Evolutionary conservation across 2,888 invertebrate species (phyloP), one percentile per base, ranked within the genome.

Genomic region (Myopa tessellatipennis): DNA sequence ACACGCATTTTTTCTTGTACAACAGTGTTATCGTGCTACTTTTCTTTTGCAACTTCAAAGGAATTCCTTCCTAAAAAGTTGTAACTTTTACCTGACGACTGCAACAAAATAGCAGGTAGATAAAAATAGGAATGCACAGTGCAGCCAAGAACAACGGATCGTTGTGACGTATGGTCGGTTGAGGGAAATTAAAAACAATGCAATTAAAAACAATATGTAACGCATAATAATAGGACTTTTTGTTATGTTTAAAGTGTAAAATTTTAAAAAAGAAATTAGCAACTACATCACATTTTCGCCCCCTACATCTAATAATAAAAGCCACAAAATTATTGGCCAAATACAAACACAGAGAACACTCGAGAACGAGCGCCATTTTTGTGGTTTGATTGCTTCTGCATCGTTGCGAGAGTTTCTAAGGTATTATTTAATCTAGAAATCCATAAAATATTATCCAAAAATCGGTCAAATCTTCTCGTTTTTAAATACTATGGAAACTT

Each of bases 311-410:
- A 45, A 45, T 58, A 26, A n/a, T 12, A 16, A 61, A 50, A 50
- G 40, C 45, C 65, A 34, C 18, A n/a, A 58, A 71, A 45, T 40
- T 6, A 69, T n/a, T 72, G 18, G 26, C 34, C 36, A 76, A 72
- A 36, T 26, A 40, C 52, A 74, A 38, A 74, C 36, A 76, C 68
- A 73, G 67, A 61, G 61, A 40, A 34, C 38, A 58, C 45, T 40
- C 58, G 52, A 61, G 55, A 76, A 69, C 73, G 70, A 74, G 75
- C 79, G 79, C 79, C 79, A 79, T 79, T 79, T 79, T 79, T 79
- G 77, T 68, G 58, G 72, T 50, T 75, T 77, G 38, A 50, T 74
- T 71, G 40, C 74, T 74, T 70, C 71, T 65, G 61, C 38, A 77
- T 74, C 63, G 63, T 55, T 14, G 36, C 34, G n/a, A 34, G n/a